phyloP scores from a whole-genome alignment of 2,113 vertebrate species.

The Platysternon megacephalum region DNA sequence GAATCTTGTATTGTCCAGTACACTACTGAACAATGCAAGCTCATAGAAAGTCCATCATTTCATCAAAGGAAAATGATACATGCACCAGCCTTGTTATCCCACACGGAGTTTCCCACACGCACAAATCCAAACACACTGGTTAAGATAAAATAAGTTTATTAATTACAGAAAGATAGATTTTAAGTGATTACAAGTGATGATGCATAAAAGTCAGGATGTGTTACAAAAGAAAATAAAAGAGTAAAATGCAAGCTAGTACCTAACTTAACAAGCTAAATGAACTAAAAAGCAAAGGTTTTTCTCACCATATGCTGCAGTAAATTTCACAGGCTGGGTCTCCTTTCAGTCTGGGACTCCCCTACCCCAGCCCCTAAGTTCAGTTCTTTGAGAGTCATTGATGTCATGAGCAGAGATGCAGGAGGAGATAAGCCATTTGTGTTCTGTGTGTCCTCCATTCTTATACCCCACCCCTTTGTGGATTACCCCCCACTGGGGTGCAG shows the following conservation, averaged over 20 bases:
- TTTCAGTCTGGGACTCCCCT: neutral
- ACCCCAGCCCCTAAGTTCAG: neutral
- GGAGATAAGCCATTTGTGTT: neutral
- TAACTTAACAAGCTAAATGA: neutral
- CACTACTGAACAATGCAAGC: neutral
- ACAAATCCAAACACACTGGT: neutral
- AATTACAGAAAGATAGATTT: neutral
- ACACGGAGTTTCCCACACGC: neutral
- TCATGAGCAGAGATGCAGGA: neutral
- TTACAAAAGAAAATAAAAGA: neutral
- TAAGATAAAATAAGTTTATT: neutral
- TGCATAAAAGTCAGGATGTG: neutral
- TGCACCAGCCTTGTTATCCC: neutral
- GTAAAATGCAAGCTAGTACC: neutral
- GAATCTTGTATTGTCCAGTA: neutral
- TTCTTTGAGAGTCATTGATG: neutral
- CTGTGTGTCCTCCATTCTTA: neutral
- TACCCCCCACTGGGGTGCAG: no score
- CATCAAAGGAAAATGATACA: neutral
- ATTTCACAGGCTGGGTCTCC: neutral
- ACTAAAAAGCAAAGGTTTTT: neutral
- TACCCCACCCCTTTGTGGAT: neutral
- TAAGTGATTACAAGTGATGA: neutral
- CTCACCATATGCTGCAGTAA: neutral
- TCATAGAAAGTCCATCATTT: neutral